A percentile compares a stretch with the other conserved stretches of the same genome.
Conservation (phyloP, 1,140 invertebrate species). For the Drosophila kohkoa region DNA sequence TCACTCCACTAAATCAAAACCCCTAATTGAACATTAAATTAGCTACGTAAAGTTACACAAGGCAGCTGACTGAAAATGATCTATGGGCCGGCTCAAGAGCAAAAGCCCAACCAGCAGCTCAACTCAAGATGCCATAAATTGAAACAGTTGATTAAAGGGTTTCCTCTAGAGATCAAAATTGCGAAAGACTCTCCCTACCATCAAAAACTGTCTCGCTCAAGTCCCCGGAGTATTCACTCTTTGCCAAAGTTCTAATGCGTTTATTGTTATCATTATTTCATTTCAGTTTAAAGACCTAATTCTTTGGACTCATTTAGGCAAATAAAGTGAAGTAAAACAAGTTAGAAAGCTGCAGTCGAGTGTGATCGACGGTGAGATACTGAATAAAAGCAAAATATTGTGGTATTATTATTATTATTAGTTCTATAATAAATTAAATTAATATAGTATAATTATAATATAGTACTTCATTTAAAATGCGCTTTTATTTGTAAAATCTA, state of each 20-base stretch:
- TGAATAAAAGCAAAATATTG: no score
- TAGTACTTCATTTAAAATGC: no score
- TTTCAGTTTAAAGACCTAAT: background rate
- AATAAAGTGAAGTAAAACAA: background rate
- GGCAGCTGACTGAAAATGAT: conserved; percentile 26
- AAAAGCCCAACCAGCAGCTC: background rate
- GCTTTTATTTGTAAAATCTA: no score
- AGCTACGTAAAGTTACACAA: conserved; percentile 34
- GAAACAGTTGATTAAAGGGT: background rate
- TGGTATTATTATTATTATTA: no score
- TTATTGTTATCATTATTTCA: background rate
- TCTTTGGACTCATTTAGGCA: background rate
- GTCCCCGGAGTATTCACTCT: background rate
- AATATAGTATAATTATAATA: no score
- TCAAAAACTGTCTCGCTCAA: conserved; percentile 1
- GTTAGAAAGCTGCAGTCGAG: no score
- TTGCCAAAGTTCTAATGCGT: background rate
- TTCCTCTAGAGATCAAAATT: background rate
- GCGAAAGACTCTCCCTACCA: background rate
- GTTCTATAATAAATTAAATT: no score
- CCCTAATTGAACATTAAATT: conserved; percentile 71
- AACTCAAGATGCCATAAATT: conserved; percentile 1
- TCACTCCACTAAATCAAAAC: conserved; percentile 47
- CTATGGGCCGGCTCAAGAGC: background rate
- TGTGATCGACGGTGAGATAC: no score